Conservation (phyloP, 1,140 invertebrate species). For the Leptopilina clavipes region DNA sequence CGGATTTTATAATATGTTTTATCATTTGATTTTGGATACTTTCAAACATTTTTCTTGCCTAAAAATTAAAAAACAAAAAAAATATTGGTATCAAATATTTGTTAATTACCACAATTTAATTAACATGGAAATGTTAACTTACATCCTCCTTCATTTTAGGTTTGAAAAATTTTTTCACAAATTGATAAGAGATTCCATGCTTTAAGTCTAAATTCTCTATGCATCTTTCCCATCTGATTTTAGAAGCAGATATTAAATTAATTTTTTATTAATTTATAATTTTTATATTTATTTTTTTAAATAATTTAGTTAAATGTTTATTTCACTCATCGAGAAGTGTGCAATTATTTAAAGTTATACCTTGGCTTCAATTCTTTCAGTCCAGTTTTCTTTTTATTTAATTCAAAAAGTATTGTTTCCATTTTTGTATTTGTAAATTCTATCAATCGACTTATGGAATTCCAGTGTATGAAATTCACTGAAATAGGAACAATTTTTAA, state of each 20-base stretch:
- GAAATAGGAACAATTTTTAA: not conserved
- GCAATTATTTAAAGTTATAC: not conserved
- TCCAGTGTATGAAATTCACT: slow-evolving; percentile 8
- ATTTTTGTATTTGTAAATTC: slow-evolving; percentile 6
- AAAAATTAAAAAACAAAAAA: not conserved
- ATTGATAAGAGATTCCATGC: slow-evolving; percentile 25
- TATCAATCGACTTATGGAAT: not conserved
- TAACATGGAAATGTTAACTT: not conserved
- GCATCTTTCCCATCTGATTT: slow-evolving; percentile 28
- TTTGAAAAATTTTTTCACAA: slow-evolving; percentile 26
- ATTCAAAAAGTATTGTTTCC: not conserved
- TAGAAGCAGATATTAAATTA: not conserved
- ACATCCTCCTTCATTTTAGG: not conserved
- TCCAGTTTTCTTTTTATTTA: not conserved
- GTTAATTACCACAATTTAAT: too few species aligned
- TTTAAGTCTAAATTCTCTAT: not conserved
- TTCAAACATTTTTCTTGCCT: slow-evolving; percentile 73
- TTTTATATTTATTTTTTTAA: not conserved
- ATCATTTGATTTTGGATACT: slow-evolving; percentile 76
- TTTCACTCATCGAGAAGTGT: too few species aligned
- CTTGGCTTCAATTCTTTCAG: not conserved
- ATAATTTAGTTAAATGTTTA: too few species aligned
- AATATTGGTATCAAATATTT: too few species aligned
- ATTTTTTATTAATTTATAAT: not conserved
- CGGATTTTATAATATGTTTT: slow-evolving; percentile 72